Base-by-base conservation (phyloP, 1,140 invertebrate species). In the Dreissena polymorpha region DNA sequence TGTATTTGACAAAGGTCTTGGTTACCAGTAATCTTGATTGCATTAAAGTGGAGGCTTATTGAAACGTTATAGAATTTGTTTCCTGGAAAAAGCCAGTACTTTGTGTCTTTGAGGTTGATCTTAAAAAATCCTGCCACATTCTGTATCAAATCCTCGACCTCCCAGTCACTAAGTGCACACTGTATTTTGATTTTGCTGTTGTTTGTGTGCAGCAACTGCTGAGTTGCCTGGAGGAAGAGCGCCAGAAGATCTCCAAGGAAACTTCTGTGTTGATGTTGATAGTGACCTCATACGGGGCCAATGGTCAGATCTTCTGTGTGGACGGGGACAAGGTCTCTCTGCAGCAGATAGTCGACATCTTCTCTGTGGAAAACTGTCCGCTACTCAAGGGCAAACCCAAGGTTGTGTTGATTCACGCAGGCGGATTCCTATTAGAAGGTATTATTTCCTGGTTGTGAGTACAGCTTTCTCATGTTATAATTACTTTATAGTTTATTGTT, bases 351-450 rank as follows among this genome's bases (percentile, higher is more conserved):
- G 70, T 82, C 0, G 29, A 82, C 50, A 16, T 74, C 12, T 74
- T 82, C 16, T 74, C 79, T n/a, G 23, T 63, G 10, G 67, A 65
- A 29, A 82, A 82, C 27, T 82, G 79, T 39, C 70, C 70, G 7
- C n/a, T n/a, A n/a, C 69, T 82, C 57, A 27, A 18, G 13, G 71
- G 71, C 0, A 39, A 63, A 39, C 79, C 79, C 14, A 82, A 82
- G 53, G 16, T 82, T 8, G 50, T 82, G 21, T 63, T 82, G 18
- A 49, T 82, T 8, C 79, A 82, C 23, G 79, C 79, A 16, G 71
- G 79, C 68, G 79, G 79, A 29, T 64, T 60, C 12, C 67, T 65
- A 8, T n/a, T 82, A 51, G 72, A 73, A 73, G 49, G 79, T 82
- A 50, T 78, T 57, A 21, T 68, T 23, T 63, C 60, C 10, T 63